Base-by-base conservation (phyloP, 2,888 invertebrate species). In the Pollenia labialis region DNA sequence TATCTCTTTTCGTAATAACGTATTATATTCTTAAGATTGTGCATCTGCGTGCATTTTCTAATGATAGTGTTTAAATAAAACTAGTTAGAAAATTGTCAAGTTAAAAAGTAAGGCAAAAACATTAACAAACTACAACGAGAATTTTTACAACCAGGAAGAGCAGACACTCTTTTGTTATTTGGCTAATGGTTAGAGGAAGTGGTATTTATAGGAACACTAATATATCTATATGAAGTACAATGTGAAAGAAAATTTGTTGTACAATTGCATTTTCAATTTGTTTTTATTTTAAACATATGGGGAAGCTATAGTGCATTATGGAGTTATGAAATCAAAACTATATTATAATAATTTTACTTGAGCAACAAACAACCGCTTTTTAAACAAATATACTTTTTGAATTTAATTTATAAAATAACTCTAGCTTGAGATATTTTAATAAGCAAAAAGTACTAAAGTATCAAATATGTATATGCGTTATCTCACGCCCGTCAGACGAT, bases 1-100 rank as follows among this genome's bases (percentile, higher is more conserved):
- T 32, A 32, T 50, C 74, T 81, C 9, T 66, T 18, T 50, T 66
- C 68, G n/a, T 18, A 56, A 54, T 46, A 46, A 6, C 12, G 16
- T 32, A 14, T 6, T 42, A 16, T 42, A 23, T 64, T 12, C 1
- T 4, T 32, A n/a, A 32, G 6, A 32, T 32, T 64, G 16, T 72
- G 42, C 48, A 18, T 46, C 16, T 54, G 4, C 23, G 46, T 50
- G 32, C 14, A 58, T 75, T 66, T 62, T 82, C 77, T 85, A 77
- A 82, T 82, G 77, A 79, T 79, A 74, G 81, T 85, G 81, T 82
- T 81, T 81, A 82, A 82, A 62, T 77, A 74, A 81, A 82, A 85
- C 81, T 62, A 85, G 77, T 85, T 74, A 85, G 77, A 82, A 82
- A 82, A 85, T 85, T 85, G 85, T 82, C 74, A 82, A 82, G 81